Percentiles rank a stretch among this genome's conserved stretches.
Conservation (phyloP, 2,113 vertebrate genomes). For the Phrynocephalus versicolor region DNA sequence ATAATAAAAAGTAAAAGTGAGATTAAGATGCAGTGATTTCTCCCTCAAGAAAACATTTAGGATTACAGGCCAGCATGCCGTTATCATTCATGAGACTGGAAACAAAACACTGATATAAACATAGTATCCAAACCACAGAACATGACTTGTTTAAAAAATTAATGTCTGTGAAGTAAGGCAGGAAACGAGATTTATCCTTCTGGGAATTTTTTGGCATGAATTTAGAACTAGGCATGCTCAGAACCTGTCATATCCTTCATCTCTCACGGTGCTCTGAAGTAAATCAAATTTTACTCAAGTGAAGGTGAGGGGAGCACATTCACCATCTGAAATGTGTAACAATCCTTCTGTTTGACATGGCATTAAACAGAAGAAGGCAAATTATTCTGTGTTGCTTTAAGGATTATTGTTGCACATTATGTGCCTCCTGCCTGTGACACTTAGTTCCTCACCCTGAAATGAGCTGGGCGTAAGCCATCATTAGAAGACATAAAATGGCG, state of each 20-base stretch:
- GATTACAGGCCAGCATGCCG: constrained; percentile 69
- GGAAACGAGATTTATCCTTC: constrained; percentile 88
- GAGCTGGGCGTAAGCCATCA: constrained; percentile 69
- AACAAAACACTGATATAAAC: constrained; percentile 78
- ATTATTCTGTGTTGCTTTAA: constrained; percentile 65
- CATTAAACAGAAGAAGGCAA: constrained; percentile 72
- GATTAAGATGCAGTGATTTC: constrained; percentile 72
- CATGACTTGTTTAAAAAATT: constrained; percentile 84
- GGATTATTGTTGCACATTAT: constrained; percentile 74
- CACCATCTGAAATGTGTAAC: constrained; percentile 75
- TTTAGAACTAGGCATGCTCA: constrained; percentile 83
- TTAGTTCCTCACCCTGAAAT: constrained; percentile 68
- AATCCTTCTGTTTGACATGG: constrained; percentile 79
- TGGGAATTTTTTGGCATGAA: constrained; percentile 84
- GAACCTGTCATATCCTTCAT: constrained; percentile 86
- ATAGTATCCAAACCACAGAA: constrained; percentile 81
- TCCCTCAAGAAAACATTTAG: constrained; percentile 67
- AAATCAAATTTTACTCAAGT: constrained; percentile 80
- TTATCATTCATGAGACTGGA: constrained; percentile 74
- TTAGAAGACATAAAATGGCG: constrained; percentile 74
- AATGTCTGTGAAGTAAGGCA: constrained; percentile 87
- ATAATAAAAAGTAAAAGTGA: constrained; percentile 72
- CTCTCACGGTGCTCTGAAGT: constrained; percentile 81
- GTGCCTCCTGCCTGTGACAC: constrained; percentile 75
- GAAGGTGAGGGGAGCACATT: constrained; percentile 71